Conservation (phyloP, 2,113 vertebrate species). For the Astur gentilis region DNA sequence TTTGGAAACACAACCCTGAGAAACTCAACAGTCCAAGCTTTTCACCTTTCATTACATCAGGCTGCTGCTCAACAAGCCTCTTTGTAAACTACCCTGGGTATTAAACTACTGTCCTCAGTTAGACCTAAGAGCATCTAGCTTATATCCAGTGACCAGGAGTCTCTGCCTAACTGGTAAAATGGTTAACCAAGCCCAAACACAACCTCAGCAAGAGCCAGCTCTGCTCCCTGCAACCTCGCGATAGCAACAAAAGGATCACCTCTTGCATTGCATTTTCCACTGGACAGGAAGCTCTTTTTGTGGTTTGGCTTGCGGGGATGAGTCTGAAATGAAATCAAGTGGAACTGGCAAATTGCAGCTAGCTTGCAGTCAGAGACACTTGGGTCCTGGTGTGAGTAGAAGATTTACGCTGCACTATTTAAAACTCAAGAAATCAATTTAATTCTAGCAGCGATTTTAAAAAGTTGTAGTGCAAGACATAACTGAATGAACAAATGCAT, state of each 20-base stretch:
- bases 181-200: neutral
- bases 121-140: neutral
- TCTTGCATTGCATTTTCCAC: constrained; percentile 34
- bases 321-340: constrained; percentile 41
- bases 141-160: neutral
- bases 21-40: neutral
- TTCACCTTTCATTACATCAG: neutral
- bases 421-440: constrained; percentile 32
- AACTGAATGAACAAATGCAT: neutral
- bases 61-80: neutral
- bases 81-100: neutral
- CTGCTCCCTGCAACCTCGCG: neutral
- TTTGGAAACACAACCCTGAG: neutral
- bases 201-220: neutral
- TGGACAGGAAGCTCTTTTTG: constrained; percentile 14
- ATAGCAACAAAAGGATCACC: neutral
- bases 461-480: neutral
- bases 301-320: neutral
- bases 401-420: neutral
- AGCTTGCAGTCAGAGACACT: neutral
- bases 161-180: neutral
- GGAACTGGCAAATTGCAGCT: constrained; percentile 32
- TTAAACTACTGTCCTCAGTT: neutral
- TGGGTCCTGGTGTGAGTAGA: neutral
- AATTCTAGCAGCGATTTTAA: neutral